phyloP scores from a whole-genome alignment of 2,888 invertebrate species.

The Amphipyra tragopoginis region DNA sequence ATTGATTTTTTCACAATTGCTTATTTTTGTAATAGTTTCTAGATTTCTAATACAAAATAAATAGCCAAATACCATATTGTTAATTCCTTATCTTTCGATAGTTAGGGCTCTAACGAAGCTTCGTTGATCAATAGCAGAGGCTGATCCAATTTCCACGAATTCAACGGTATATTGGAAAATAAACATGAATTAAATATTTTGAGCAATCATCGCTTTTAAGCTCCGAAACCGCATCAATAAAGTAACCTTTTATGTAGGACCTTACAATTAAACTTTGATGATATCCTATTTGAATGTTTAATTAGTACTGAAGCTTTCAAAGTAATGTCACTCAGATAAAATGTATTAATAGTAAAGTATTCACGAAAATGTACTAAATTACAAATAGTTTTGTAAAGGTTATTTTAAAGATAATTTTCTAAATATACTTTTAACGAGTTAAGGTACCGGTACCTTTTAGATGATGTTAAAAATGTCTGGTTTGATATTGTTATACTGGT shows the following conservation, averaged over 20 bases:
- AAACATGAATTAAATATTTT: no score
- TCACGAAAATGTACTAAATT: constrained; percentile 6
- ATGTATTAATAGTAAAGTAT: constrained; percentile 14
- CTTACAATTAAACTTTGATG: constrained; percentile 22
- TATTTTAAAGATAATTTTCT: not conserved
- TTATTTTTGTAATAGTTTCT: no score
- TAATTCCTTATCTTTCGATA: no score
- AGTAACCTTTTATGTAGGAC: constrained; percentile 20
- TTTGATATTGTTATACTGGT: not conserved
- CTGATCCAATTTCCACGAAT: no score
- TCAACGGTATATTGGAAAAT: no score
- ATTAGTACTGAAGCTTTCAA: constrained; percentile 21
- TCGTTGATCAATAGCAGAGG: no score
- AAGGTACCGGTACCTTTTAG: not conserved
- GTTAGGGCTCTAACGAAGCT: no score
- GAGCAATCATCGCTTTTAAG: no score
- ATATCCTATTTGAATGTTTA: constrained; percentile 28
- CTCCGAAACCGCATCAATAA: not conserved
- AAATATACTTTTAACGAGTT: not conserved
- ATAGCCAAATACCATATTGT: no score
- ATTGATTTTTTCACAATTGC: no score
- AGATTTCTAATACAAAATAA: no score
- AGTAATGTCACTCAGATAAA: constrained; percentile 19
- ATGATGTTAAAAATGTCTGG: not conserved
- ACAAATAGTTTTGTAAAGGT: not conserved